Evolutionary conservation across 2,888 invertebrate species (phyloP).

Genomic region (Poecilus cupreus): DNA sequence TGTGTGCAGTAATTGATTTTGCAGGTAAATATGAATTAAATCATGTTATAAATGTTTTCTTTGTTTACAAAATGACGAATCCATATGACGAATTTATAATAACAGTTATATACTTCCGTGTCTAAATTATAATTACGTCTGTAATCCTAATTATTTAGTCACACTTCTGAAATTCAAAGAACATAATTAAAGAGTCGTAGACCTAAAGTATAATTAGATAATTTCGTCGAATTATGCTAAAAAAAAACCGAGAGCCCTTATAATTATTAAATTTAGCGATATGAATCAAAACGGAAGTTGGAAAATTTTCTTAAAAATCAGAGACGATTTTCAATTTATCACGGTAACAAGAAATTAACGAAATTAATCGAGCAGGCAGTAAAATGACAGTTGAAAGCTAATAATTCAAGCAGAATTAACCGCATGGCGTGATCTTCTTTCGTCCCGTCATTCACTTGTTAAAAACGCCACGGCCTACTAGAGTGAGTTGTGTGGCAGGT

Average conservation of each 20-base stretch:
- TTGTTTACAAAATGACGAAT: conserved; percentile 18
- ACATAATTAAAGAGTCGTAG: conserved; percentile 19
- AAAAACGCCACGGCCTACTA: conserved; percentile 5
- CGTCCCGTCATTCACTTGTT: conserved; percentile 45
- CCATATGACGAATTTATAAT: conserved; percentile 37
- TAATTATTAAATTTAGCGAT: conserved; percentile 5
- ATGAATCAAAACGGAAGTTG: not conserved
- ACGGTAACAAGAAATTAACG: conserved; percentile 24
- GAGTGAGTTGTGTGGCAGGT: conserved; percentile 32
- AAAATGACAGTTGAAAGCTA: conserved; percentile 48
- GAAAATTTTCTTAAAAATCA: conserved; percentile 1
- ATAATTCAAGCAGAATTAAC: conserved; percentile 48
- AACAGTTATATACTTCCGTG: not conserved
- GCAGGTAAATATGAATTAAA: conserved; percentile 1
- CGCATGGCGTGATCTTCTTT: conserved; percentile 53
- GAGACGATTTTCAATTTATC: not conserved
- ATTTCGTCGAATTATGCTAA: not conserved
- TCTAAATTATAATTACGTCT: conserved; percentile 31
- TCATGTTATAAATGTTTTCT: conserved; percentile 22
- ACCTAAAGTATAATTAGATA: conserved; percentile 3
- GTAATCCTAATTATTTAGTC: conserved; percentile 11
- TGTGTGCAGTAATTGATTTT: not conserved
- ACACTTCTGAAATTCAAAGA: not conserved
- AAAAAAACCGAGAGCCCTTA: not conserved
- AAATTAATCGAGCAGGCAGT: conserved; percentile 23